Conservation (phyloP, 2,888 invertebrate species). For the Periphyllus acericola region DNA sequence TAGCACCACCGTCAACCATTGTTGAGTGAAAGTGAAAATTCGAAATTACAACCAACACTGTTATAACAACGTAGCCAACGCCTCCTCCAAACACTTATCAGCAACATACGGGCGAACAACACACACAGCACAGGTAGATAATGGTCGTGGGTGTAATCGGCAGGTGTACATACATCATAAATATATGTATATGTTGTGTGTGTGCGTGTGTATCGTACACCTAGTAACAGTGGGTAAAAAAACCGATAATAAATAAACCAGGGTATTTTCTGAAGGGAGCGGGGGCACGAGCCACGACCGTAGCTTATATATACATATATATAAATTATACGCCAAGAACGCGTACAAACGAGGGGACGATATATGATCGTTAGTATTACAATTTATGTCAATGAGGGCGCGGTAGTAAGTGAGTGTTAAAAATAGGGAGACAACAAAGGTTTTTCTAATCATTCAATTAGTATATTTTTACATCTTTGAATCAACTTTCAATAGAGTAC, state of each 20-base stretch:
- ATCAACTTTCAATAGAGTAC: neutral
- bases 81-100: neutral
- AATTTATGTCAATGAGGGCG: slow-evolving; percentile 37
- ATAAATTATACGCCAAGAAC: neutral
- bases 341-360: slow-evolving; percentile 40
- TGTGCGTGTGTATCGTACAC: neutral
- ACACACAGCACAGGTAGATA: neutral
- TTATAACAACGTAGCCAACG: neutral
- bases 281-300: slow-evolving; percentile 41
- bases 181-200: neutral
- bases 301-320: neutral
- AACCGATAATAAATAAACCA: slow-evolving; percentile 34
- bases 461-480: neutral
- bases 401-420: slow-evolving; percentile 36
- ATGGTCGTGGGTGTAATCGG: neutral
- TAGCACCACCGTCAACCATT: neutral
- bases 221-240: slow-evolving; percentile 35
- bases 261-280: slow-evolving; percentile 20
- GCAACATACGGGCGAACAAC: neutral
- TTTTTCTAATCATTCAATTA: slow-evolving; percentile 39
- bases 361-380: slow-evolving; percentile 25
- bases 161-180: neutral
- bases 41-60: neutral
- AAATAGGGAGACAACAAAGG: slow-evolving; percentile 21
- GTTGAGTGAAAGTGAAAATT: slow-evolving; percentile 16